Evolutionary conservation across 2,113 vertebrate species (phyloP).

Genomic region (Conger conger): DNA sequence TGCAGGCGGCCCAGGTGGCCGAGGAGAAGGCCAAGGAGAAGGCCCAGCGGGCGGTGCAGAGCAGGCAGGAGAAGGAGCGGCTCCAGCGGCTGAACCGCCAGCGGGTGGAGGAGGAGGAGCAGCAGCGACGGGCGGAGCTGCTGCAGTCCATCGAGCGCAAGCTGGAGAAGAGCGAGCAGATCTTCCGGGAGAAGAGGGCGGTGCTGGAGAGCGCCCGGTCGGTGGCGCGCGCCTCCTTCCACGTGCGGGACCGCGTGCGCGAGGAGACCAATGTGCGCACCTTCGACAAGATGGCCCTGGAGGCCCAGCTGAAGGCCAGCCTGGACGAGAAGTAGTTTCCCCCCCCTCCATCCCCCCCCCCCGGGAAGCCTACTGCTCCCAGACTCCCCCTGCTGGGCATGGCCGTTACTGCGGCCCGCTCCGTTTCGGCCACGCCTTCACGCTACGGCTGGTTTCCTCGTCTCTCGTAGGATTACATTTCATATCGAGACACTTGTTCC

Average conservation of each 20-base stretch:
- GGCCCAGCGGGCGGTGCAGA: conserved; percentile 80
- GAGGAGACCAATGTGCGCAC: conserved; percentile 92
- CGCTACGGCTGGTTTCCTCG: conserved; percentile 45
- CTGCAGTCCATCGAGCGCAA: conserved; percentile 93
- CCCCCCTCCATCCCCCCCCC: conserved; percentile 23
- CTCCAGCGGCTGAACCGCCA: conserved; percentile 88
- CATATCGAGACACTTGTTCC: conserved; percentile 32
- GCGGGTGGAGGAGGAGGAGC: conserved; percentile 87
- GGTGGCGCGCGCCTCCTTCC: conserved; percentile 90
- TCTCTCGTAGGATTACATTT: conserved; percentile 27
- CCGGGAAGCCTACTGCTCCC: not conserved
- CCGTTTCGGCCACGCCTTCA: conserved; percentile 42
- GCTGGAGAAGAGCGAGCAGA: conserved; percentile 93
- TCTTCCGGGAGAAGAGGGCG: conserved; percentile 84
- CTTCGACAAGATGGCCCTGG: conserved; percentile 95
- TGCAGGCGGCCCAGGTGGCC: conserved; percentile 82
- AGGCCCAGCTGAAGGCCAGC: conserved; percentile 88
- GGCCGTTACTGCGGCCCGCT: conserved; percentile 46
- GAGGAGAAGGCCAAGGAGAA: conserved; percentile 86
- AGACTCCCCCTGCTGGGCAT: conserved; percentile 37
- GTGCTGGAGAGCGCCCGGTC: conserved; percentile 92
- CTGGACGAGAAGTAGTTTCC: conserved; percentile 82
- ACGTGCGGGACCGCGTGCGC: conserved; percentile 89
- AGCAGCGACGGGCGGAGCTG: conserved; percentile 80
- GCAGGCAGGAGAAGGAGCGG: conserved; percentile 86